Conservation (phyloP, 1,140 invertebrate genomes). For the Drosophila bifasciata region DNA sequence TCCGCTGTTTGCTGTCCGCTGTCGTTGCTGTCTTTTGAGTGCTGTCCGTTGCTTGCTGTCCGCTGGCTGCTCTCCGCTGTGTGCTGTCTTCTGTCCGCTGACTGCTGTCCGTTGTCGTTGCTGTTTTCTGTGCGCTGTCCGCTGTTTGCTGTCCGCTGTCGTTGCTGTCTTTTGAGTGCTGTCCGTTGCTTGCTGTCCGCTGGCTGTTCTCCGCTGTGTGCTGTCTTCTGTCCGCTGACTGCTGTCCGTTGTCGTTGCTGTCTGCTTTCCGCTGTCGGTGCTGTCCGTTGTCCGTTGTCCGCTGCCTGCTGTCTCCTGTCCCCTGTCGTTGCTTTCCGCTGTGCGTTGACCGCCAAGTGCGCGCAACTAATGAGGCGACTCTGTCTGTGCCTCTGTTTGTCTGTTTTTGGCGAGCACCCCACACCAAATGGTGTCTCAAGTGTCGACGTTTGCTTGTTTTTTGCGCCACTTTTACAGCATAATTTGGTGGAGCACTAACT, state of each 20-base stretch:
- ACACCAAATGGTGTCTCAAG: constrained; percentile 39
- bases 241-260: constrained; percentile 1
- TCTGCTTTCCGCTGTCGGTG: too few relatives aligned
- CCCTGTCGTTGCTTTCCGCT: constrained; percentile 5
- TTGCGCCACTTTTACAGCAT: constrained; percentile 70
- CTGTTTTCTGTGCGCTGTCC: neutral
- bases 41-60: neutral
- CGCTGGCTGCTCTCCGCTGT: constrained; percentile 3
- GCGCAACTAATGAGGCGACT: constrained; percentile 55
- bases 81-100: neutral
- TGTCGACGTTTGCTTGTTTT: constrained; percentile 46
- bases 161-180: constrained; percentile 4
- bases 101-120: too few relatives aligned
- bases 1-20: constrained; percentile 6
- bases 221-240: too few relatives aligned
- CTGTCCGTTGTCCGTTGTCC: neutral
- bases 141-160: too few relatives aligned
- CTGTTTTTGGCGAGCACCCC: constrained; percentile 8
- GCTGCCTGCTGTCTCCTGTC: neutral
- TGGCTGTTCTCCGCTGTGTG: neutral
- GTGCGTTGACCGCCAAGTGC: neutral
- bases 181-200: too few relatives aligned
- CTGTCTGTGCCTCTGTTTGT: constrained; percentile 19
- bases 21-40: too few relatives aligned
- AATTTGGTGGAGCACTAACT: constrained; percentile 42